Evolutionary conservation across 2,888 invertebrate genomes (phyloP).

Genomic region (Aspidiotus destructor): DNA sequence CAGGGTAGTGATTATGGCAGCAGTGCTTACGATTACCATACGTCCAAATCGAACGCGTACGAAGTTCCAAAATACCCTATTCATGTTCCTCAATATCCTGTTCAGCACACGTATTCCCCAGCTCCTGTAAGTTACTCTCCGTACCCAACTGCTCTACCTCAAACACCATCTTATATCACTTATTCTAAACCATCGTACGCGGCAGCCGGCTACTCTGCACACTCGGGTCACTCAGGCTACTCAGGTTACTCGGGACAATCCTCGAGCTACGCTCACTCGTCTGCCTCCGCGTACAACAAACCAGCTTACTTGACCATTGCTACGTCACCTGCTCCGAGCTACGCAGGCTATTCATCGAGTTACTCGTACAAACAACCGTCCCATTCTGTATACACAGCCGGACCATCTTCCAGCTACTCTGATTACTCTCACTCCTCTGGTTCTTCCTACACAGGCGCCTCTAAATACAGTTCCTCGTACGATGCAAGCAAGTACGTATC

Average conservation of each 20-base stretch:
- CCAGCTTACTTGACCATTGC: not conserved
- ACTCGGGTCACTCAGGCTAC: not conserved
- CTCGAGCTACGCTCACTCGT: not conserved
- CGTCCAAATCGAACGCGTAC: slow-evolving; percentile 19
- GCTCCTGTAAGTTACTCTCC: slow-evolving; percentile 24
- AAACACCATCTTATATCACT: not conserved
- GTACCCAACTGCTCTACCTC: slow-evolving; percentile 23
- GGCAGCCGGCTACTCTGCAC: slow-evolving; percentile 2
- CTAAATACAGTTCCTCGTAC: slow-evolving; percentile 31
- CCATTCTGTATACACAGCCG: slow-evolving; percentile 14
- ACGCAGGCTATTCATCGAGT: slow-evolving; percentile 20
- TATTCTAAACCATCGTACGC: not conserved
- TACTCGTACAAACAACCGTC: not conserved
- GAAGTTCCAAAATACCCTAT: slow-evolving; percentile 21
- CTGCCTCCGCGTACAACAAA: not conserved
- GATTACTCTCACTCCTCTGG: slow-evolving; percentile 12
- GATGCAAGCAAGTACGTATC: slow-evolving; percentile 28
- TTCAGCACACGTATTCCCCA: slow-evolving; percentile 11
- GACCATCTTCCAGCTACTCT: slow-evolving; percentile 20
- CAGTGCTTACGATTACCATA: slow-evolving; percentile 6
- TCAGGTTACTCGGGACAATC: slow-evolving; percentile 3
- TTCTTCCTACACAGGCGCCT: slow-evolving; percentile 16
- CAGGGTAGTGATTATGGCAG: slow-evolving; percentile 10
- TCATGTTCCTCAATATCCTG: not conserved
- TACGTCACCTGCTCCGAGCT: slow-evolving; percentile 15